Conservation (phyloP, 2,113 vertebrate genomes). For the Lycaon pictus region DNA sequence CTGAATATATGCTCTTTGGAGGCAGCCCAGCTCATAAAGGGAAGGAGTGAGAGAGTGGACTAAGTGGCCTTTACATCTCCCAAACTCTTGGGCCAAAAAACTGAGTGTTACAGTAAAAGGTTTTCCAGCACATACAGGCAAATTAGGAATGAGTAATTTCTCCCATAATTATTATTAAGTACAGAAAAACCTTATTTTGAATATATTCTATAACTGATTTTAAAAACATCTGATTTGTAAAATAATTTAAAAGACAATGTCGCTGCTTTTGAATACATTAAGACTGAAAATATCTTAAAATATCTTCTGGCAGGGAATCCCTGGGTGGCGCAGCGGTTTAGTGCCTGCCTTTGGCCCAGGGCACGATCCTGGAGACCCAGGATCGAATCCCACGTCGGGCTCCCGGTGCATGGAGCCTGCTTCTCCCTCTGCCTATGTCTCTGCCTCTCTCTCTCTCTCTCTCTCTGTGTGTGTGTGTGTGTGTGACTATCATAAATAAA, state of each 20-base stretch:
- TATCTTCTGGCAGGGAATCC: too few species aligned
- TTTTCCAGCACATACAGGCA: neutral
- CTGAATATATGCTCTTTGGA: neutral
- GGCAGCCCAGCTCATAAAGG: neutral
- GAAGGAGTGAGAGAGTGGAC: neutral
- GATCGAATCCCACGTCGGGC: too few species aligned
- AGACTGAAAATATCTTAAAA: neutral
- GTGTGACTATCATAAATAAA: too few species aligned
- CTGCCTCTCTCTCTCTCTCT: too few species aligned
- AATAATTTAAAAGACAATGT: constrained; percentile 45
- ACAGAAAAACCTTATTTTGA: neutral
- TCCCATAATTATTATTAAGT: neutral
- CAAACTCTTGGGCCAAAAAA: neutral
- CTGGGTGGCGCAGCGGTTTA: too few species aligned
- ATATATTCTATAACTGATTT: neutral
- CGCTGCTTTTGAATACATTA: neutral
- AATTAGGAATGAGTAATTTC: constrained; percentile 20
- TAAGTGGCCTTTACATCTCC: too few species aligned
- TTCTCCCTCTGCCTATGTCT: too few species aligned
- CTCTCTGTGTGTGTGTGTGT: too few species aligned
- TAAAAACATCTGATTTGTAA: constrained; percentile 45
- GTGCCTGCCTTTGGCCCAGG: too few species aligned
- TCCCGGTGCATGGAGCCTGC: too few species aligned
- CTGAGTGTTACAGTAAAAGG: neutral
- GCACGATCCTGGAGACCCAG: too few species aligned